Evolutionary conservation across 2,113 vertebrate species (phyloP).

Genomic region (Lanius ludovicianus): DNA sequence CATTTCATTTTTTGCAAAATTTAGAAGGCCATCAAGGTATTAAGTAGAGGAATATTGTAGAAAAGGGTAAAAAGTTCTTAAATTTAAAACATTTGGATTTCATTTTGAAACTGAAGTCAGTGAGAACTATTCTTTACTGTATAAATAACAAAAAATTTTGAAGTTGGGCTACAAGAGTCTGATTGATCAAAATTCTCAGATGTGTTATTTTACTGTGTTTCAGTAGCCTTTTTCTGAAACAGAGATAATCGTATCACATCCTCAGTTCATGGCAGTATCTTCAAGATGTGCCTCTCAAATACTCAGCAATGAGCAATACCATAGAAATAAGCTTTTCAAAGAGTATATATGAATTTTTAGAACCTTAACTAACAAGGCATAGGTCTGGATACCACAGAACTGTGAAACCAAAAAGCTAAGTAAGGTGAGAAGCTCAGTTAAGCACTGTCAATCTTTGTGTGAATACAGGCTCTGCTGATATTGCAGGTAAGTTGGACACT

Average conservation of each 20-base stretch:
- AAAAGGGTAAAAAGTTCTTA: neutral
- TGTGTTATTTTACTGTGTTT: neutral
- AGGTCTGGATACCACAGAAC: neutral
- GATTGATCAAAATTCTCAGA: neutral
- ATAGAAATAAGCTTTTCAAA: neutral
- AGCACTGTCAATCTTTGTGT: rapidly evolving
- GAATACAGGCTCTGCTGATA: neutral
- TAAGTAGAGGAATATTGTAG: neutral
- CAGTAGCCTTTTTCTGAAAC: neutral
- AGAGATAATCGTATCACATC: neutral
- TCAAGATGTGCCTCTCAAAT: neutral
- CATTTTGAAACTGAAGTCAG: neutral
- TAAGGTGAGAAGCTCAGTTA: neutral
- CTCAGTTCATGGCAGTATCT: neutral
- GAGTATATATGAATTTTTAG: neutral
- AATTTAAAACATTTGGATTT: neutral
- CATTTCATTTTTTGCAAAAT: neutral
- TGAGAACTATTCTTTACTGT: neutral
- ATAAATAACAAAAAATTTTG: neutral
- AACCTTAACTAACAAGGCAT: neutral
- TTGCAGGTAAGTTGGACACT: neutral
- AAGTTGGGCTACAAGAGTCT: neutral
- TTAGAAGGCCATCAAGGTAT: neutral
- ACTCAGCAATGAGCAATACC: neutral
- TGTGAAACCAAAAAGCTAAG: neutral